Conservation (phyloP, 2,797 vertebrate species). For the Pangasius mekongensis region DNA sequence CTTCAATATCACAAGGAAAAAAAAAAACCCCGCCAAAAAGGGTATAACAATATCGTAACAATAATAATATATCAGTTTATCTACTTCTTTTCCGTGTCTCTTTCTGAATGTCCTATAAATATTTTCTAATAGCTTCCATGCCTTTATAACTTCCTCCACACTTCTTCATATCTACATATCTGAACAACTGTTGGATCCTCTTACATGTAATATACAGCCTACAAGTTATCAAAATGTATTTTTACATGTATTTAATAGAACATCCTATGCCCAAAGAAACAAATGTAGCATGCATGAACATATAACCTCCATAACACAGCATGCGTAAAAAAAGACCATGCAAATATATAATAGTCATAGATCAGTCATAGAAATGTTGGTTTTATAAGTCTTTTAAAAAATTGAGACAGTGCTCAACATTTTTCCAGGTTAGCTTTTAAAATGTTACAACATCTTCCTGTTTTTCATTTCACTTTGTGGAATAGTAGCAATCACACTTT, state of each 20-base stretch:
- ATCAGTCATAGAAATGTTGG: background rate
- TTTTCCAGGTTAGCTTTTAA: background rate
- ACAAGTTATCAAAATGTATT: background rate
- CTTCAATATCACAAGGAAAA: background rate
- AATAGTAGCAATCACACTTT: background rate
- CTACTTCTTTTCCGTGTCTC: background rate
- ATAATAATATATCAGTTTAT: background rate
- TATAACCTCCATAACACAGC: background rate
- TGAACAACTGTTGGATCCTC: background rate
- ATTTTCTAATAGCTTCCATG: background rate
- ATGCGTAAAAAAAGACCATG: background rate
- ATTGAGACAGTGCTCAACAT: background rate
- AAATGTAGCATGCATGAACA: background rate
- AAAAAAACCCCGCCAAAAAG: background rate
- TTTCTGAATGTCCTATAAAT: background rate
- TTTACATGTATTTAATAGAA: background rate
- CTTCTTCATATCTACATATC: background rate
- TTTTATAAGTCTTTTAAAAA: background rate
- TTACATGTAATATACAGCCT: background rate
- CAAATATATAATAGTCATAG: background rate
- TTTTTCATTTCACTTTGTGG: background rate
- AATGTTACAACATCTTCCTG: background rate
- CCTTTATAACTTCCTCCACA: background rate
- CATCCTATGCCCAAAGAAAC: background rate
- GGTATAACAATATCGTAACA: background rate